Conservation (phyloP, 2,888 invertebrate species). For the Trichacis sp. region DNA sequence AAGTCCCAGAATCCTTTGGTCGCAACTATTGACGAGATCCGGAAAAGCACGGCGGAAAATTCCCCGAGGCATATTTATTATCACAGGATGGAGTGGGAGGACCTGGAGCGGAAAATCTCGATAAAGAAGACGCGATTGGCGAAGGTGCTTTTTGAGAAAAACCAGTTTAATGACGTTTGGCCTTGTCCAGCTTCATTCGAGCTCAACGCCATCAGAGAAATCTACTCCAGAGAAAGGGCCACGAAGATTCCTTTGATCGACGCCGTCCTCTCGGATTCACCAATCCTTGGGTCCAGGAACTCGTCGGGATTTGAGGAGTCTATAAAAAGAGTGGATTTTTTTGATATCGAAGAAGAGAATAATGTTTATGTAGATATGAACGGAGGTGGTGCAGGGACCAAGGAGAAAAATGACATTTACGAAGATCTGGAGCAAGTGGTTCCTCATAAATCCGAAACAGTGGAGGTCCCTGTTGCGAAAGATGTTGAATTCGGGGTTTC, state of each 20-base stretch:
- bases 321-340: slow-evolving; percentile 11
- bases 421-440: slow-evolving; percentile 25
- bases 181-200: slow-evolving; percentile 22
- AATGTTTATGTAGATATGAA: slow-evolving; percentile 61
- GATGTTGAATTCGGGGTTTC: too few relatives aligned
- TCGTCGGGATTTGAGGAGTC: slow-evolving; percentile 24
- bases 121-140: slow-evolving; percentile 49
- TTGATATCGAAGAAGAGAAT: slow-evolving; percentile 45
- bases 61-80: slow-evolving; percentile 74
- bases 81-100: slow-evolving; percentile 71
- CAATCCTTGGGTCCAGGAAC: slow-evolving; percentile 52
- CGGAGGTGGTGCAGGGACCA: slow-evolving; percentile 44
- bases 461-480: background rate
- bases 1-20: slow-evolving; percentile 71
- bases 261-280: slow-evolving; percentile 59
- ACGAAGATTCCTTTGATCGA: slow-evolving; percentile 57
- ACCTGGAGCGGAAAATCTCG: slow-evolving; percentile 48
- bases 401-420: slow-evolving; percentile 44
- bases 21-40: slow-evolving; percentile 76
- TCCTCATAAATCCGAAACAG: slow-evolving; percentile 8
- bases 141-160: slow-evolving; percentile 49
- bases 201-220: slow-evolving; percentile 26
- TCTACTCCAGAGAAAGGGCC: slow-evolving; percentile 22
- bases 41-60: slow-evolving; percentile 72
- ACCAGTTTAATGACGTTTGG: slow-evolving; percentile 47